phyloP scores from a whole-genome alignment of 2,113 vertebrate genomes.

The Catharus minimus region DNA sequence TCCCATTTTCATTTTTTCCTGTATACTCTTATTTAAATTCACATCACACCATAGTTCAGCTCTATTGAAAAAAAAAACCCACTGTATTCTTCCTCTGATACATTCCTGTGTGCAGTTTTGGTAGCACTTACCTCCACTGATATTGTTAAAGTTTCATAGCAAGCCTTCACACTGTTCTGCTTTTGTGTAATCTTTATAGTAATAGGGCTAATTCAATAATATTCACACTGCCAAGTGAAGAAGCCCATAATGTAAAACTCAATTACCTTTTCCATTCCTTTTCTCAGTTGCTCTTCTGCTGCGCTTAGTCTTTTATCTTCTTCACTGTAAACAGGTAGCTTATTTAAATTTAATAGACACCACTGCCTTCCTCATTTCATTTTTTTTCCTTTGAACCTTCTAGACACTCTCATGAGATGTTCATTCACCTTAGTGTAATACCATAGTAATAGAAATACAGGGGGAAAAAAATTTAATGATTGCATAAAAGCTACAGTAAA shows the following conservation, averaged over 20 bases:
- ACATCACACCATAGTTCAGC: constrained; percentile 32
- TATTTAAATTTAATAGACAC: constrained; percentile 60
- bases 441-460: constrained; percentile 7
- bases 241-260: constrained; percentile 53
- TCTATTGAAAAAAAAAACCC: constrained; percentile 20
- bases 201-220: constrained; percentile 68
- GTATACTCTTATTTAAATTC: constrained; percentile 65
- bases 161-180: constrained; percentile 65
- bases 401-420: constrained; percentile 46
- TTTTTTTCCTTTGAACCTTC: constrained; percentile 44
- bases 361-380: neutral
- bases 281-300: constrained; percentile 47
- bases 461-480: constrained; percentile 39
- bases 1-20: constrained; percentile 40
- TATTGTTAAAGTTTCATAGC: constrained; percentile 57
- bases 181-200: constrained; percentile 67
- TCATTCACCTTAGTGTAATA: constrained; percentile 47
- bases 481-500: constrained; percentile 58
- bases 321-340: constrained; percentile 63
- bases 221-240: constrained; percentile 50
- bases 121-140: constrained; percentile 54
- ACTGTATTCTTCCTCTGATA: constrained; percentile 43
- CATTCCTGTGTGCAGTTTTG: constrained; percentile 47
- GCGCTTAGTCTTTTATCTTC: constrained; percentile 61
- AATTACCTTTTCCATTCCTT: constrained; percentile 62